A percentile compares a stretch with the other conserved stretches of the same genome.
These are phyloP conservation scores for Meriones psammophilus DNA, from an alignment of 2,797 vertebrate genomes.

Conservation along the genomic window DNA sequence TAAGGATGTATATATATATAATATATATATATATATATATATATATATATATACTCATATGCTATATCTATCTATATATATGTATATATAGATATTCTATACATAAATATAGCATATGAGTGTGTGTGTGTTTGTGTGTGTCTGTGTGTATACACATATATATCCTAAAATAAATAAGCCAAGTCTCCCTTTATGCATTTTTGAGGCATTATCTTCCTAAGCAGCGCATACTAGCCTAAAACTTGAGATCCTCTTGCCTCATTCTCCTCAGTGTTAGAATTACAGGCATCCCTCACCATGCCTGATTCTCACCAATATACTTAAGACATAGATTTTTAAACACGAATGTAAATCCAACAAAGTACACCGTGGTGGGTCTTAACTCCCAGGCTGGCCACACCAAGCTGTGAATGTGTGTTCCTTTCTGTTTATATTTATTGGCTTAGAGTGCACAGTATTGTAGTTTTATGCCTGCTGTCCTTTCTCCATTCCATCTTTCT, in stretches of 20 bases:
- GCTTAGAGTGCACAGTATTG: background rate
- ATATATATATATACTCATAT: background rate
- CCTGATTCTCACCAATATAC: background rate
- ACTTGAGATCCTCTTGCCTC: background rate
- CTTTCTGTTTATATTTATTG: background rate
- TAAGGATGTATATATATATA: background rate
- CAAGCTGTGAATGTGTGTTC: background rate
- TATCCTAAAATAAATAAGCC: too few relatives aligned
- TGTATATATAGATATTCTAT: background rate
- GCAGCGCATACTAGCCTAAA: background rate
- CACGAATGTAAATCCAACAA: background rate
- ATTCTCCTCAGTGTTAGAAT: background rate
- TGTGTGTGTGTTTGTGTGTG: too few relatives aligned
- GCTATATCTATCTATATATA: too few relatives aligned
- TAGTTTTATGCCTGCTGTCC: background rate
- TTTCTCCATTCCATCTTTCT: background rate
- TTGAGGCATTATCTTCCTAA: background rate
- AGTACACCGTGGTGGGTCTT: background rate
- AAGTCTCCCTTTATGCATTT: background rate
- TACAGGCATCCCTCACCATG: background rate
- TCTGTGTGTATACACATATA: background rate
- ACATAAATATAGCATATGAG: too few relatives aligned
- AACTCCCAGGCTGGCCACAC: background rate
- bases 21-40: background rate
- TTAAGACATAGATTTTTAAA: background rate